phyloP scores from a whole-genome alignment of 2,113 vertebrate genomes.

The Leptosomus discolor region DNA sequence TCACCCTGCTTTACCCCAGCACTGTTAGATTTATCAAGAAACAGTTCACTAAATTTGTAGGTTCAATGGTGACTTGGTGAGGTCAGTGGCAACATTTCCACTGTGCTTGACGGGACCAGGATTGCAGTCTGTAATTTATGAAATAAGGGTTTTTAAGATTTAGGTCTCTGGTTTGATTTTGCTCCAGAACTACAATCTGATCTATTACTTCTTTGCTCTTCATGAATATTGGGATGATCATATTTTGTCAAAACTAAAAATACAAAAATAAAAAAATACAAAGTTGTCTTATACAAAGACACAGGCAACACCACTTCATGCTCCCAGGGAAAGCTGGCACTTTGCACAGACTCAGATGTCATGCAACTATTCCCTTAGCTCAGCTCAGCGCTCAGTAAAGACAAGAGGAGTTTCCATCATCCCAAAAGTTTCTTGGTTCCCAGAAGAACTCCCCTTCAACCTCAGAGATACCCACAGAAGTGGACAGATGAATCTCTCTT shows the following conservation, averaged over 20 bases:
- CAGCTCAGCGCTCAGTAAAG: neutral
- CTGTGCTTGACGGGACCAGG: accelerated
- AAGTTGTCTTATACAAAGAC: neutral
- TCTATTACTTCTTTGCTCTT: neutral
- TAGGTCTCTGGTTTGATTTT: neutral
- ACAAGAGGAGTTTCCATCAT: neutral
- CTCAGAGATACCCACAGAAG: neutral
- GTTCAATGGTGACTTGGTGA: neutral
- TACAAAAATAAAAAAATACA: neutral
- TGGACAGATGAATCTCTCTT: neutral
- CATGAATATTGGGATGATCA: neutral
- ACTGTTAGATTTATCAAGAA: neutral
- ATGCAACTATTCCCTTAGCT: neutral
- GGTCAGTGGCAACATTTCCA: neutral
- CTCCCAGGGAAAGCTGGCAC: neutral
- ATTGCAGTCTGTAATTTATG: neutral
- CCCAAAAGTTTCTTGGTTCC: neutral
- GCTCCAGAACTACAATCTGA: neutral
- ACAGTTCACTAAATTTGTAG: neutral
- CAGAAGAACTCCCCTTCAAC: neutral
- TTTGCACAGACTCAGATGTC: neutral
- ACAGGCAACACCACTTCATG: neutral
- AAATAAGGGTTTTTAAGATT: neutral
- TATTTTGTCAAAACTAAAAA: neutral
- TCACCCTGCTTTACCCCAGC: neutral